Percentiles rank a stretch among this genome's conserved stretches.
These are phyloP conservation scores for Leptura quadrifasciata DNA, from an alignment of 2,888 invertebrate species.

Conservation along the genomic window DNA sequence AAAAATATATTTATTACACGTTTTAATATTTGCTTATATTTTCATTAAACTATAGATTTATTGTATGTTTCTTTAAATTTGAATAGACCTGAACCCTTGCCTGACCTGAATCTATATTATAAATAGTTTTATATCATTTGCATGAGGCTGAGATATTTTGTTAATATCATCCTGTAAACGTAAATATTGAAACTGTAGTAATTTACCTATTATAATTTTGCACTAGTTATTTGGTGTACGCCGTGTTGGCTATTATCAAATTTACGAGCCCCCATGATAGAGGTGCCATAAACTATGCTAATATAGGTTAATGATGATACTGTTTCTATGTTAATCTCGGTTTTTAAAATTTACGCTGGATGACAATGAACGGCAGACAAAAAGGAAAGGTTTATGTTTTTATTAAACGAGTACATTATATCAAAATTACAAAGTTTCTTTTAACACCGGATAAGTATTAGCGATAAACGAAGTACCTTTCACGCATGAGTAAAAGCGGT, in stretches of 20 bases:
- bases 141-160: not conserved
- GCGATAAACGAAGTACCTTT: too few species aligned
- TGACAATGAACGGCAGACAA: not conserved
- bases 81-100: too few species aligned
- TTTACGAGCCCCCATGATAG: constrained; percentile 20
- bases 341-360: constrained; percentile 14
- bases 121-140: too few species aligned
- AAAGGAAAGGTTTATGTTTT: not conserved
- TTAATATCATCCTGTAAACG: not conserved
- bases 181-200: not conserved
- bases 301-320: constrained; percentile 28
- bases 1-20: too few species aligned
- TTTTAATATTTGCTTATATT: too few species aligned
- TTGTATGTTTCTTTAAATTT: too few species aligned
- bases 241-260: constrained; percentile 15
- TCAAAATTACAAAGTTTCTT: not conserved
- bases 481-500: too few species aligned
- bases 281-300: constrained; percentile 15
- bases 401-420: not conserved
- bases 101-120: too few species aligned
- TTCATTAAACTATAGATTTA: too few species aligned
- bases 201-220: constrained; percentile 2
- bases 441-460: too few species aligned
- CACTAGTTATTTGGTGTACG: constrained; percentile 12
- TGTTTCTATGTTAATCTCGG: constrained; percentile 20